Evolutionary conservation across 2,113 vertebrate genomes (phyloP).

Genomic region (Cryptomyrus ogoouensis): DNA sequence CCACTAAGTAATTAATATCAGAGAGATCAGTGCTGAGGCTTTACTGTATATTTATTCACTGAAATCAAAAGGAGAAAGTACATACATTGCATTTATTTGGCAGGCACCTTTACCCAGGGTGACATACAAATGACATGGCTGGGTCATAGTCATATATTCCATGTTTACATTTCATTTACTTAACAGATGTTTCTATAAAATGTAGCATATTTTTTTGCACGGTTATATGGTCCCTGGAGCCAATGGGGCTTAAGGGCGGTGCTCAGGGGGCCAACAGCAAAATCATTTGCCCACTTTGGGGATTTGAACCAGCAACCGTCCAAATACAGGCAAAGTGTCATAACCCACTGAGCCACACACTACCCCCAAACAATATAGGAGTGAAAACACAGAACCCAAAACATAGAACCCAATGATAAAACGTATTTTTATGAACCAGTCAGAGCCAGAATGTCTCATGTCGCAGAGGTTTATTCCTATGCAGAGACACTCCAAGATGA

Average conservation of each 20-base stretch:
- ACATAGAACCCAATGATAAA: not conserved
- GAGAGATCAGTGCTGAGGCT: not conserved
- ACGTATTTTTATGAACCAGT: not conserved
- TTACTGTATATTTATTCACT: not conserved
- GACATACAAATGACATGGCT: not conserved
- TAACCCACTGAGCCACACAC: not conserved
- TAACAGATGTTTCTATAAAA: not conserved
- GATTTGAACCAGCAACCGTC: not conserved
- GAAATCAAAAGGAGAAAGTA: not conserved
- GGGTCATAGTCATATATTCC: not conserved
- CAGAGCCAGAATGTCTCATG: not conserved
- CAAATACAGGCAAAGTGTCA: not conserved
- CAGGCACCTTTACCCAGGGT: not conserved
- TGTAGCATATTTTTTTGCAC: not conserved
- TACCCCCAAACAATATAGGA: not conserved
- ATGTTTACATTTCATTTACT: not conserved
- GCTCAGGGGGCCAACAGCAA: not conserved
- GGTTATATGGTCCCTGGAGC: not conserved
- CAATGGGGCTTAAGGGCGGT: not conserved
- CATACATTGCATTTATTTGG: not conserved
- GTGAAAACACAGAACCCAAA: not conserved
- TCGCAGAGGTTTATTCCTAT: not conserved
- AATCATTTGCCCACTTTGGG: not conserved
- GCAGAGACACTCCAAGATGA: conserved; percentile 34
- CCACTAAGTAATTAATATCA: not conserved